Base-by-base conservation (phyloP, 2,888 invertebrate species). In the Lingula anatina region DNA sequence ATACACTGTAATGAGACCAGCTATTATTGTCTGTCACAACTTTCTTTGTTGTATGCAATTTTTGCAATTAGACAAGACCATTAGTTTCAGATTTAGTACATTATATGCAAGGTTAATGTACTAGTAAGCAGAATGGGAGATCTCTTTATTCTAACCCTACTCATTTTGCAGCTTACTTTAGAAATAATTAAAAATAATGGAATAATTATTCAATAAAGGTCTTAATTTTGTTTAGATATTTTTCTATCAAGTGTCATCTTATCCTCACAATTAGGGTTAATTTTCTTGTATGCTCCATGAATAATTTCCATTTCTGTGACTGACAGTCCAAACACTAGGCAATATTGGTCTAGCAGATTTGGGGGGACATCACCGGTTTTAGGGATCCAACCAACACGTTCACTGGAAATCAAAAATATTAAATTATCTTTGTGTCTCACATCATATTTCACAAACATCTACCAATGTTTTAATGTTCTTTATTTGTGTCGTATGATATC, bases 221-320 rank as follows among this genome's bases (percentile, higher is more conserved):
- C 12, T 35, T 35, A 35, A n/a, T 12, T 35, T 12, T 35, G 35
- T 15, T 15, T 15, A 35, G 12, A n/a, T 35, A 35, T 12, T n/a
- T 35, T 35, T 35, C n/a, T 15, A 15, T n/a, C 25, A 23, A 24
- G 25, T 9, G n/a, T 38, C 24, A 41, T n/a, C n/a, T n/a, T n/a
- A n/a, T n/a, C n/a, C 52, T 54, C 50, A 62, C 62, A 54, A 44
- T 65, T 65, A 20, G 62, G 61, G 38, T 63, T 63, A 25, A 57
- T 56, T 21, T 44, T 53, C 7, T 61, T 44, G 46, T 60, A 59
- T 4, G 64, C 61, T 2, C 58, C 64, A 50, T 65, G 62, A 44
- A 64, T 39, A 9, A 64, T 65, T 43, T 64, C 64, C 64, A 64
- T 64, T 49, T 65, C 61, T 7, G 64, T 65, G 28, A 65, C 58